These are phyloP conservation scores for Sarcophaga caerulescens DNA, from an alignment of 2,888 invertebrate genomes.

Conservation along the genomic window DNA sequence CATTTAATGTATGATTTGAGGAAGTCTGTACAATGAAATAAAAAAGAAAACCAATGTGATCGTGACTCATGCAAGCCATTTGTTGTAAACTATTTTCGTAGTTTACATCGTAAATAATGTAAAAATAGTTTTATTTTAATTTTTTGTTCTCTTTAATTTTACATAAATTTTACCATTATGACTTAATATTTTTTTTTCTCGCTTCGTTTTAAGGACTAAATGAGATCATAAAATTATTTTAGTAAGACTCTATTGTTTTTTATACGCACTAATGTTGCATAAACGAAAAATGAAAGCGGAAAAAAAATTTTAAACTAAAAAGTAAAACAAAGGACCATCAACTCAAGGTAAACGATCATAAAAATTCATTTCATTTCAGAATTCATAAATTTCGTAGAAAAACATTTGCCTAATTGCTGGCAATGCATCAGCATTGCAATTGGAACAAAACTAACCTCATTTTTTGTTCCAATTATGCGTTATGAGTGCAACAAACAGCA, in stretches of 20 bases:
- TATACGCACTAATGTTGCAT: conserved; percentile 14
- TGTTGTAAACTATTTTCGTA: too few species aligned
- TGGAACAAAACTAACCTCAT: conserved; percentile 41
- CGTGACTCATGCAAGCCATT: too few species aligned
- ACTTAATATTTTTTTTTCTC: conserved; percentile 32
- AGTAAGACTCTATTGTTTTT: neutral
- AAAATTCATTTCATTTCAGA: conserved; percentile 5
- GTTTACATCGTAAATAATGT: too few species aligned
- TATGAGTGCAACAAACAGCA: conserved; percentile 51
- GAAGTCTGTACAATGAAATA: too few species aligned
- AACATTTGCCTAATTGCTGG: neutral
- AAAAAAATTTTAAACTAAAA: conserved; percentile 19
- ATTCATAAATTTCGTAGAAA: conserved; percentile 4
- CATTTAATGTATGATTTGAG: too few species aligned
- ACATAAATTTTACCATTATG: neutral
- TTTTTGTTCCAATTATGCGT: conserved; percentile 65
- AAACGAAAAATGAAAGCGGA: conserved; percentile 10
- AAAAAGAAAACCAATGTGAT: too few species aligned
- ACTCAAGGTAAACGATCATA: conserved; percentile 41
- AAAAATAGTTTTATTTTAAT: too few species aligned
- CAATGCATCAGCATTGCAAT: too few species aligned
- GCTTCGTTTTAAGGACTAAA: neutral
- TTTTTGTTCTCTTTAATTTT: too few species aligned
- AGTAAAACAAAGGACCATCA: conserved; percentile 12
- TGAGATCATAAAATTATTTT: neutral